These are phyloP conservation scores for Argyresthia goedartella DNA, from an alignment of 2,888 invertebrate genomes.

Conservation along the genomic window DNA sequence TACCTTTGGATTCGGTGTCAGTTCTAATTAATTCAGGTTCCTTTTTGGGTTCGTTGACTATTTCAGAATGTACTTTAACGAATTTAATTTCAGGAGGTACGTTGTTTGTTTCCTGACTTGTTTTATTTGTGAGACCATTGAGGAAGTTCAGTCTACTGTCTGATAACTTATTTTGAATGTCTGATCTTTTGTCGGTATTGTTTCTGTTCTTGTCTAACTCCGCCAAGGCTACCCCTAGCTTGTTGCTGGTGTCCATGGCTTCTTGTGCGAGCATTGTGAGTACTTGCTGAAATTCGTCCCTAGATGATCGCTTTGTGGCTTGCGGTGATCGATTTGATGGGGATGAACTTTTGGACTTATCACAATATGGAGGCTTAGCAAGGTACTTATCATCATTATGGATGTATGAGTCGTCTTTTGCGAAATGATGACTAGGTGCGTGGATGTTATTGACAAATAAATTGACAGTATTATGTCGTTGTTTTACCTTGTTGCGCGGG, in stretches of 20 bases:
- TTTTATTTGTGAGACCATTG: constrained; percentile 52
- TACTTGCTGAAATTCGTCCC: constrained; percentile 76
- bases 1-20: constrained; percentile 34
- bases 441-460: constrained; percentile 61
- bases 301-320: constrained; percentile 54
- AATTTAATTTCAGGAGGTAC: constrained; percentile 30
- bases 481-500: constrained; percentile 66
- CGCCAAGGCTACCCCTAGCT: constrained; percentile 75
- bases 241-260: constrained; percentile 81
- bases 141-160: constrained; percentile 60
- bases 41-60: constrained; percentile 20
- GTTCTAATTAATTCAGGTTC: constrained; percentile 11
- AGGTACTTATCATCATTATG: constrained; percentile 58
- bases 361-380: constrained; percentile 62
- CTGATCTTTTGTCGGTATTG: constrained; percentile 40
- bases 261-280: constrained; percentile 81
- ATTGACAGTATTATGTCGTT: constrained; percentile 63
- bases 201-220: constrained; percentile 67
- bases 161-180: constrained; percentile 62
- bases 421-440: constrained; percentile 53
- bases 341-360: constrained; percentile 66
- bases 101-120: constrained; percentile 29
- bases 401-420: constrained; percentile 67
- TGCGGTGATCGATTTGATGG: constrained; percentile 70
- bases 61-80: constrained; percentile 32